Evolutionary conservation across 2,113 vertebrate species (phyloP), one percentile per base, ranked within the genome.

Genomic region (Takifugu flavidus): DNA sequence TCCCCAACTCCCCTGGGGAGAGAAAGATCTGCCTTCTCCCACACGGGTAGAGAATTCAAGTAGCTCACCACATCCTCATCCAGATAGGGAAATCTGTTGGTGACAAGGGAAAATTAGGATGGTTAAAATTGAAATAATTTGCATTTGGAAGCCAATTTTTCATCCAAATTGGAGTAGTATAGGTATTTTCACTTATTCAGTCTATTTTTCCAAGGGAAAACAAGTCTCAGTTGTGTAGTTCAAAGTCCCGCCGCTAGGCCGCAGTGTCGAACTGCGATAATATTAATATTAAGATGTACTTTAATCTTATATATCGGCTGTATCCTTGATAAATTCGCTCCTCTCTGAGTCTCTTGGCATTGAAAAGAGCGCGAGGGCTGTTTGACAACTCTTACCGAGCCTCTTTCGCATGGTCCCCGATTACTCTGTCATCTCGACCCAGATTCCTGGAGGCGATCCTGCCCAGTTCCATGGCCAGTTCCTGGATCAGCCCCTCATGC

Each of bases 401-500:
- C 86, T 99, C 97, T 86, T 95, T 99, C 29, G 95, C 94, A 0
- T 98, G 95, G 66, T 98, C 95, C 12, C 90, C 87, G 29, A 98
- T 95, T 66, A 96, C 88, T 71, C 96, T 70, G 86, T 98, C 97
- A 55, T 99, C 96, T 70, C 96, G 89, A 27, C 96, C 96, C 31
- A 98, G 89, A 67, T 99, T 99, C 87, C 97, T 91, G 62, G 92
- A 94, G 70, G 95, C 92, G 79, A 99, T 98, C 63, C 95, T 89
- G 54, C 57, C 79, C 26, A 98, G 75, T 69, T 99, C 97, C 95
- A 97, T 94, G 58, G 80, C 84, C 12, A 98, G 84, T 67, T 98
- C 97, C 70, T 92, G 78, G 67, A 91, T 88, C 58, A 98, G 83
- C 1, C 93, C 94, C 53, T 90, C 81, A 0, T 92, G 82, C 3